Percentiles rank a stretch among this genome's conserved stretches.
These are phyloP conservation scores for Hydrophis major DNA, from an alignment of 2,797 vertebrate species.

Conservation along the genomic window DNA sequence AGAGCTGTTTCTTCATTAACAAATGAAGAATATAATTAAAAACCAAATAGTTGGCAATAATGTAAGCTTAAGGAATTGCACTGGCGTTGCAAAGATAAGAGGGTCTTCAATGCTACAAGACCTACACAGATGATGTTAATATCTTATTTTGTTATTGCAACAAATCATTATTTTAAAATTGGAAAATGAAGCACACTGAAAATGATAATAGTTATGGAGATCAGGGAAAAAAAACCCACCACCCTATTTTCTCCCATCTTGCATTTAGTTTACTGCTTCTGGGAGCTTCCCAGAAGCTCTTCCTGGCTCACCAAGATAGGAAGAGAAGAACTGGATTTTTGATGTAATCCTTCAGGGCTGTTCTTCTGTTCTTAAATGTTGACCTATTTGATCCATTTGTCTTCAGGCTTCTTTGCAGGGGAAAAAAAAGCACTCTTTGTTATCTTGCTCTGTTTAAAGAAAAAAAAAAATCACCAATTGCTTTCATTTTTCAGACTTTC, in stretches of 20 bases:
- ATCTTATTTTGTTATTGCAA: constrained; percentile 21
- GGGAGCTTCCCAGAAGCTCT: background rate
- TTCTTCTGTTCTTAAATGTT: background rate
- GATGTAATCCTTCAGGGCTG: background rate
- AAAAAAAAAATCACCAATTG: background rate
- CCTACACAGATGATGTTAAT: constrained; percentile 47
- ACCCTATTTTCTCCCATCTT: background rate
- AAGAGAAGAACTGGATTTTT: background rate
- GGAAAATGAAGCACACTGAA: constrained; percentile 16
- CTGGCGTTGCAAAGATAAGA: constrained; percentile 40
- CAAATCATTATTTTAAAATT: constrained; percentile 59
- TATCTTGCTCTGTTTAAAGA: background rate
- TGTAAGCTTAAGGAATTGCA: constrained; percentile 28
- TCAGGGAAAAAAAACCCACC: background rate
- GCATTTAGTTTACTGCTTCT: background rate
- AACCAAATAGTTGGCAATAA: constrained; percentile 51
- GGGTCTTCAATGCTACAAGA: constrained; percentile 25
- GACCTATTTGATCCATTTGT: background rate
- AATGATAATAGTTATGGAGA: constrained; percentile 22
- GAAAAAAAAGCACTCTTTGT: background rate
- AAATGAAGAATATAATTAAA: constrained; percentile 56
- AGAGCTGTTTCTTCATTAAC: constrained; percentile 30
- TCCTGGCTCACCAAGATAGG: background rate
- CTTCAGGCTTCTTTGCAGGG: background rate
- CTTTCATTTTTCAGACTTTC: accelerated